A percentile compares a stretch with the other conserved stretches of the same genome.
phyloP scores from a whole-genome alignment of 1,140 invertebrate species.

The Ips nitidus region DNA sequence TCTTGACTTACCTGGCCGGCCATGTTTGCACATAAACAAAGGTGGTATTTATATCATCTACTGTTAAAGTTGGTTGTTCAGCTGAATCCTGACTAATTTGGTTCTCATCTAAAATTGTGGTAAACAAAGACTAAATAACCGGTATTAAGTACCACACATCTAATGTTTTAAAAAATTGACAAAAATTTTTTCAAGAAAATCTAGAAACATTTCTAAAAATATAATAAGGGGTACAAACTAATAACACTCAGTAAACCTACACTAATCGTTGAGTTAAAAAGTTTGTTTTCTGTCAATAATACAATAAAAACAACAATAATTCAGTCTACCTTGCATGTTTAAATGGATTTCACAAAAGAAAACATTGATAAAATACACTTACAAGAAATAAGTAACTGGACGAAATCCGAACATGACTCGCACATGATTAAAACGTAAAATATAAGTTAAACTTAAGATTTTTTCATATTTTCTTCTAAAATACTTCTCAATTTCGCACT shows the following conservation, averaged over 20 bases:
- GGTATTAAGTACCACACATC: not conserved
- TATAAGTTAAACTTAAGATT: not conserved
- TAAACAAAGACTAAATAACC: not conserved
- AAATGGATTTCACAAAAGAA: not conserved
- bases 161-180: slow-evolving; percentile 2
- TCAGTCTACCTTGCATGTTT: not conserved
- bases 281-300: not conserved
- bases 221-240: not conserved
- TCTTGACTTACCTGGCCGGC: slow-evolving; percentile 46
- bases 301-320: not conserved
- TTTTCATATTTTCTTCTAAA: not conserved
- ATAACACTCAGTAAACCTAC: too few relatives aligned
- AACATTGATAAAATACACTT: slow-evolving; percentile 56
- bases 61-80: slow-evolving; percentile 47
- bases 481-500: too few relatives aligned
- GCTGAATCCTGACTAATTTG: slow-evolving; percentile 47
- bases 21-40: slow-evolving; percentile 51
- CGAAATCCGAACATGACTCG: slow-evolving; percentile 78
- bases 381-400: slow-evolving; percentile 75
- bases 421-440: slow-evolving; percentile 58
- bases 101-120: slow-evolving; percentile 49
- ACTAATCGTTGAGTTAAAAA: not conserved
- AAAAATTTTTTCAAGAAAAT: not conserved
- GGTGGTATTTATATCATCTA: slow-evolving; percentile 48
- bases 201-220: not conserved